Evolutionary conservation across 2,888 invertebrate genomes (phyloP).

Genomic region (Apotomis capreana): DNA sequence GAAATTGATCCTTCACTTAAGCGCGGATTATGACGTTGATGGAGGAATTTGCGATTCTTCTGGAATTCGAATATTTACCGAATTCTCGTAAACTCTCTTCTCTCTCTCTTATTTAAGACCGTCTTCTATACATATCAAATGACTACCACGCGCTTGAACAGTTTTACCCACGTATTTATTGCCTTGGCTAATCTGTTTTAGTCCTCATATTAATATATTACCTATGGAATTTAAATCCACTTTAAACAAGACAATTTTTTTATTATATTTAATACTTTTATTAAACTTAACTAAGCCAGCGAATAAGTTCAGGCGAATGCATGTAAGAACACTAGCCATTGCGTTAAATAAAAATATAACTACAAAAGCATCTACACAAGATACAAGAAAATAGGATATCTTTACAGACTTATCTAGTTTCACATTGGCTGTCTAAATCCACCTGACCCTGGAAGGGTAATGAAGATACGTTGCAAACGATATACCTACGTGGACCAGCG

Average conservation of each 20-base stretch:
- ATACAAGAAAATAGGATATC: background rate
- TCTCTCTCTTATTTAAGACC: too few relatives aligned
- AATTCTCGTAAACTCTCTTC: background rate
- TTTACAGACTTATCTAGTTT: background rate
- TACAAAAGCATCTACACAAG: background rate
- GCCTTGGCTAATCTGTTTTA: too few relatives aligned
- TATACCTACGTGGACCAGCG: background rate
- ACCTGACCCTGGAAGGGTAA: slow-evolving; percentile 13
- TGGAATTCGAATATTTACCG: slow-evolving; percentile 4
- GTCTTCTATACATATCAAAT: too few relatives aligned
- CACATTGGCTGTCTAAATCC: slow-evolving; percentile 5
- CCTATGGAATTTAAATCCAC: too few relatives aligned
- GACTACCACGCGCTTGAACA: too few relatives aligned
- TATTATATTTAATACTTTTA: too few relatives aligned
- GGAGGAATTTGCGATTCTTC: background rate
- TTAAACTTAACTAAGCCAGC: too few relatives aligned
- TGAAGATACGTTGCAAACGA: slow-evolving; percentile 16
- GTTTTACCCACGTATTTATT: too few relatives aligned
- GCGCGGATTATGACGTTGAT: slow-evolving; percentile 5
- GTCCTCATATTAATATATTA: too few relatives aligned
- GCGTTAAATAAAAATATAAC: background rate
- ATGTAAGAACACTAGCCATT: too few relatives aligned
- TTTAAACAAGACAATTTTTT: too few relatives aligned
- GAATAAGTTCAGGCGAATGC: too few relatives aligned
- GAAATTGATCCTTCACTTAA: slow-evolving; percentile 13